Base-by-base conservation (phyloP, 2,888 invertebrate species). In the Herminia tarsipennalis region DNA sequence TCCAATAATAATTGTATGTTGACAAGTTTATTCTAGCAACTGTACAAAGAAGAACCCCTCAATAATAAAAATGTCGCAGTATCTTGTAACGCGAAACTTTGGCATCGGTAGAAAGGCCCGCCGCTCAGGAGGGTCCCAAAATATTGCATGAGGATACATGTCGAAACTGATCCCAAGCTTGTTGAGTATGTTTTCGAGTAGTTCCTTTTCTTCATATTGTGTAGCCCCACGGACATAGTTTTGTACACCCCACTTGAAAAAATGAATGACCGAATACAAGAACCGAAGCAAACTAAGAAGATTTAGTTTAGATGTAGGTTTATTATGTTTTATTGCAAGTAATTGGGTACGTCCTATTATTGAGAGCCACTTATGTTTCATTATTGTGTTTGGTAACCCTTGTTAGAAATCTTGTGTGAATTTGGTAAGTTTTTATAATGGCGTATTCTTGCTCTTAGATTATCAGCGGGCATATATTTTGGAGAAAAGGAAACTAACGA, bases 141-240 rank as follows among this genome's bases (percentile, higher is more conserved):
- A 59, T 56, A 55, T 54, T 50, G 55, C 52, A 54, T 33, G 41
- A 53, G 50, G 58, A 53, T 60, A 51, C 66, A 65, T 55, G 42
- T 21, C 37, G 56, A 48, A 46, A 55, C 57, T 35, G 58, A 59
- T 72, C 69, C 74, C 68, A 73, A 73, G 75, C 68, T 62, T 80
- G 78, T 84, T 84, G 81, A 84, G 74, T 83, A 78, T 78, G 70
- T 78, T 74, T 73, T 80, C 71, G 60, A 79, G 78, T 70, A 75
- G 55, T 73, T 71, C 73, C 71, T 38, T 73, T 71, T 73, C 71
- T 38, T 46, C 45, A 67, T 75, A 82, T 85, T 81, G 72, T 78
- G 48, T 49, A 43, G 45, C 25, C 17, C 35, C 44, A n/a, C 69
- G 66, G 73, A 76, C 74, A 66, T 75, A 68, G 73, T 77, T 71